Base-by-base conservation (phyloP, 1,140 invertebrate genomes). In the Parapsyche elsis region DNA sequence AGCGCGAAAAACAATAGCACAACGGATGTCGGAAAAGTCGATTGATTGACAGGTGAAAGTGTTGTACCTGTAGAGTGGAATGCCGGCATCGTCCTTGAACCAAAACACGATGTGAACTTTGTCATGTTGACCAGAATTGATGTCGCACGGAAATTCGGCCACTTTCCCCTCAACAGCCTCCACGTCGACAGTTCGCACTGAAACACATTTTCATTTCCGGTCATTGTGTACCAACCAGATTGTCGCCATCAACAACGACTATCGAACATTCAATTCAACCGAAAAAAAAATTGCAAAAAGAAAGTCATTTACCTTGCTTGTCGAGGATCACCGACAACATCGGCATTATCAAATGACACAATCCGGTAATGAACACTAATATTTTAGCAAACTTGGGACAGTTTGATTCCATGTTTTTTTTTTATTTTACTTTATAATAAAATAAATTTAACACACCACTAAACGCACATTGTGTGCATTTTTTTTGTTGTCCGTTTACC, bases 21-120 rank as follows among this genome's bases (percentile, higher is more conserved):
- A 38, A 38, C 30, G 2, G n/a, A n/a, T n/a, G n/a, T n/a, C n/a
- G n/a, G n/a, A 38, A 38, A 7, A 38, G 30, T 38, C 30, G 7
- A 38, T 38, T 38, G 30, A 38, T 38, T 38, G 30, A 38, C 30
- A 38, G 30, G 30, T 38, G 30, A 38, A 4, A 7, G 1, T 38
- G 53, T 88, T 91, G 91, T 87, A 96, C 95, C 94, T 96, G 90
- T 96, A 96, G 53, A 96, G 89, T 10, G 95, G 95, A 81, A 94
- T 94, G 73, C 94, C 95, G 46, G 93, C 94, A 83, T 95, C 94
- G 85, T 96, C 94, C 85, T 93, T 92, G 88, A 96, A 96, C 95
- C 95, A 97, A 85, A 97, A 93, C 38, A 96, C 94, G 93, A 96
- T 95, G 87, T 95, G 94, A 71, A 96, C 93, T 84, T 93, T 94